phyloP scores from a whole-genome alignment of 2,888 invertebrate genomes.

The Plusia festucae region DNA sequence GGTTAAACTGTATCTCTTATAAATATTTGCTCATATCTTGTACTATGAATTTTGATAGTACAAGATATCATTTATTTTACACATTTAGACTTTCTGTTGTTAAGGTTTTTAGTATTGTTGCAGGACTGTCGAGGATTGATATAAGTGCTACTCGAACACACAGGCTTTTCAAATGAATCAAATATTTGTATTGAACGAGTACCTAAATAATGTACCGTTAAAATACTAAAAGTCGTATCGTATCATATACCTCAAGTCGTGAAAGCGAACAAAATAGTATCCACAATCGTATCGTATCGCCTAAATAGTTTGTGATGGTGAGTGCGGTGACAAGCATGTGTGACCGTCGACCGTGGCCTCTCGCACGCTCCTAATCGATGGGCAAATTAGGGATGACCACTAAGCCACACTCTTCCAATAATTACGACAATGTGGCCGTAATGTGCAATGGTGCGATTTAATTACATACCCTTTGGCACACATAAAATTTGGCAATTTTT shows the following conservation, averaged over 20 bases:
- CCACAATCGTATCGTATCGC: conserved; percentile 59
- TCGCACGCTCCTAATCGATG: conserved; percentile 87
- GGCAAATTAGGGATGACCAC: conserved; percentile 79
- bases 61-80: no score
- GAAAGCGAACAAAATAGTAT: conserved; percentile 19
- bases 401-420: conserved; percentile 75
- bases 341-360: conserved; percentile 68
- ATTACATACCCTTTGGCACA: conserved; percentile 34
- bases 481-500: conserved; percentile 9
- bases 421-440: conserved; percentile 74
- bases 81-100: no score
- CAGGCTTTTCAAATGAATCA: no score
- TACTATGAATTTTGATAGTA: no score
- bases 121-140: no score
- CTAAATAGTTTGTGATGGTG: conserved; percentile 63
- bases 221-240: no score
- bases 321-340: conserved; percentile 66
- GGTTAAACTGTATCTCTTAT: no score
- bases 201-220: no score
- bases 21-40: no score
- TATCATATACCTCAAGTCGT: not conserved
- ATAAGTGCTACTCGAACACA: no score
- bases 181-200: no score
- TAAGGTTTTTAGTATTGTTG: no score
- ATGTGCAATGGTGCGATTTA: conserved; percentile 57